A percentile compares a stretch with the other conserved stretches of the same genome.
These are phyloP conservation scores for Macropus fuliginosus DNA, from an alignment of 2,797 vertebrate genomes.

Conservation along the genomic window DNA sequence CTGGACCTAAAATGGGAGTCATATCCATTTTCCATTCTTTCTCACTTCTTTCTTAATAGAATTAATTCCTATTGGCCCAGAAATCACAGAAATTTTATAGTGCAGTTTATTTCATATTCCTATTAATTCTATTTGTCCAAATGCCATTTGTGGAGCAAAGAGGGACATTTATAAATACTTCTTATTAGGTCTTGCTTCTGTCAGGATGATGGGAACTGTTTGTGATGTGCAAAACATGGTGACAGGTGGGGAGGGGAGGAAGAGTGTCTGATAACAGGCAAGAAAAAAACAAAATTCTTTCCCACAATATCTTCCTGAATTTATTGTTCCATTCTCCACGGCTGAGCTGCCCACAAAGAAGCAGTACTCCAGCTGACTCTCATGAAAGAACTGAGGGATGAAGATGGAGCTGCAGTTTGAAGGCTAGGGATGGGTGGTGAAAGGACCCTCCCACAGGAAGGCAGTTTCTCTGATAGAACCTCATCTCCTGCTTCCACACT, in stretches of 20 bases:
- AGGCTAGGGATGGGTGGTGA: not conserved
- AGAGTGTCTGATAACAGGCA: conserved; percentile 37
- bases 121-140: conserved; percentile 41
- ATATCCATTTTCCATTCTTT: not conserved
- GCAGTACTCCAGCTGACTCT: not conserved
- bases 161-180: not conserved
- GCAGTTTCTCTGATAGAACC: not conserved
- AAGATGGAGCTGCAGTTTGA: not conserved
- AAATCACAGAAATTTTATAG: conserved; percentile 7
- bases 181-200: not conserved
- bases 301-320: conserved; percentile 36
- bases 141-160: conserved; percentile 1
- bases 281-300: conserved; percentile 11
- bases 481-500: not conserved
- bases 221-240: not conserved
- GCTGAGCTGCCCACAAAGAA: not conserved
- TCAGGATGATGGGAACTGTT: not conserved
- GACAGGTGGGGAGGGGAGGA: not conserved
- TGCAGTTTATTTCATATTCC: not conserved
- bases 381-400: not conserved
- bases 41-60: conserved; percentile 13
- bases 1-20: not conserved
- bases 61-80: not conserved
- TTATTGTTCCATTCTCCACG: conserved; percentile 17
- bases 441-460: not conserved